phyloP scores from a whole-genome alignment of 2,113 vertebrate genomes.

The Nothoprocta perdicaria region DNA sequence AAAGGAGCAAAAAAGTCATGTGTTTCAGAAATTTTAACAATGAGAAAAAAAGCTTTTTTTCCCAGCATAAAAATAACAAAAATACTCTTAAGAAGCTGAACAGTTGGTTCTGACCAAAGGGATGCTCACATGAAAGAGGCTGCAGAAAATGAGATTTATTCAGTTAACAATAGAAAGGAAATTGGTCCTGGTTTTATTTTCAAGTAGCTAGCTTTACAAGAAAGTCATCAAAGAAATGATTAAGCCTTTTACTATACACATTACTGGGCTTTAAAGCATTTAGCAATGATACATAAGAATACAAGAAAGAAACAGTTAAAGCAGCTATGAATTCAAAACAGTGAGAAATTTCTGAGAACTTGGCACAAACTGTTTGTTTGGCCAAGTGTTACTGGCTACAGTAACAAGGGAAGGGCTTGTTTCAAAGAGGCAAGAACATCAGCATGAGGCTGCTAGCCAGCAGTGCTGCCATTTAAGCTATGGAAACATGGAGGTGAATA shows the following conservation, averaged over 20 bases:
- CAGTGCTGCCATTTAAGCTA: not conserved
- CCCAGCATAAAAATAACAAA: not conserved
- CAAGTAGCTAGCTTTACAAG: not conserved
- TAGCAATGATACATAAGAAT: not conserved
- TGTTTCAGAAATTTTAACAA: not conserved
- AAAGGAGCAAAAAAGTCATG: not conserved
- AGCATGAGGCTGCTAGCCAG: not conserved
- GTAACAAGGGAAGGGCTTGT: not conserved
- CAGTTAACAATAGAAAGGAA: not conserved
- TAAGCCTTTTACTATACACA: not conserved
- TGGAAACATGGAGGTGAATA: not conserved
- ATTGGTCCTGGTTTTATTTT: not conserved
- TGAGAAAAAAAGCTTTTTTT: not conserved
- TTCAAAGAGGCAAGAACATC: not conserved
- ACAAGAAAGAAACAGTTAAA: not conserved
- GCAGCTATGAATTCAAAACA: not conserved
- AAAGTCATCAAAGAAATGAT: not conserved
- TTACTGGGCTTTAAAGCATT: not conserved
- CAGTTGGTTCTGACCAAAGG: not conserved
- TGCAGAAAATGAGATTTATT: not conserved
- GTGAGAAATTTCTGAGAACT: not conserved
- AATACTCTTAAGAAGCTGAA: not conserved
- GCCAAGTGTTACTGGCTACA: not conserved
- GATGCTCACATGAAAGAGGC: not conserved
- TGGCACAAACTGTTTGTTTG: not conserved